Percentiles rank a stretch among this genome's conserved stretches.
Evolutionary conservation across 1,140 invertebrate genomes (phyloP).

Genomic region (Grapholita molesta): DNA sequence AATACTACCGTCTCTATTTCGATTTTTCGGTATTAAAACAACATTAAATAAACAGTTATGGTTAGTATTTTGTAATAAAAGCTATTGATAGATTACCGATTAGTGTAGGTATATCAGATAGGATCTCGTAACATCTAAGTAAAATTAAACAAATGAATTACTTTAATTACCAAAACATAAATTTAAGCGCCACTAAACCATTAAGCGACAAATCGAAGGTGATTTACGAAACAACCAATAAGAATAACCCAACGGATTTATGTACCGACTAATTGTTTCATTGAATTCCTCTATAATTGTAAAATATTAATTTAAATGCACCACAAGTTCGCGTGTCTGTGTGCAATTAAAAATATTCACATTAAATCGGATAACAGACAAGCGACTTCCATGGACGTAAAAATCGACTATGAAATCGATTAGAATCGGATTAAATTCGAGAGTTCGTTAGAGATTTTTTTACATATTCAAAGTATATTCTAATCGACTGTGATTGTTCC

Average conservation of each 20-base stretch:
- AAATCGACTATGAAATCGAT: slow-evolving; percentile 74
- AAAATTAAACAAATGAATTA: background rate
- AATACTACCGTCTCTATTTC: no score
- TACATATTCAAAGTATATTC: slow-evolving; percentile 40
- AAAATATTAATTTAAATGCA: slow-evolving; percentile 48
- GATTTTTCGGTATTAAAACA: no score
- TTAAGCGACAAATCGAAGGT: background rate
- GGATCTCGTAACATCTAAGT: background rate
- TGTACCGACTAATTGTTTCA: slow-evolving; percentile 5
- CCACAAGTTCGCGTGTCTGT: slow-evolving; percentile 56
- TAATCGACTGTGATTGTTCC: slow-evolving; percentile 6
- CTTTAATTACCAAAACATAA: background rate
- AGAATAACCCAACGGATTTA: background rate
- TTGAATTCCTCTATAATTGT: slow-evolving; percentile 4
- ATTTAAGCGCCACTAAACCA: background rate
- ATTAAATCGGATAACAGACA: slow-evolving; percentile 59
- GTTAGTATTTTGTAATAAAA: no score
- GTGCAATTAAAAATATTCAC: slow-evolving; percentile 60
- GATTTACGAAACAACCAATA: background rate
- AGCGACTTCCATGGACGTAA: slow-evolving; percentile 59
- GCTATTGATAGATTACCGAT: background rate
- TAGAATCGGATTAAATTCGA: slow-evolving; percentile 40
- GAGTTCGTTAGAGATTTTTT: slow-evolving; percentile 49
- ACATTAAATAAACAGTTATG: no score
- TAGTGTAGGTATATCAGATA: no score